phyloP scores from a whole-genome alignment of 2,797 vertebrate species.

The Fratercula arctica region DNA sequence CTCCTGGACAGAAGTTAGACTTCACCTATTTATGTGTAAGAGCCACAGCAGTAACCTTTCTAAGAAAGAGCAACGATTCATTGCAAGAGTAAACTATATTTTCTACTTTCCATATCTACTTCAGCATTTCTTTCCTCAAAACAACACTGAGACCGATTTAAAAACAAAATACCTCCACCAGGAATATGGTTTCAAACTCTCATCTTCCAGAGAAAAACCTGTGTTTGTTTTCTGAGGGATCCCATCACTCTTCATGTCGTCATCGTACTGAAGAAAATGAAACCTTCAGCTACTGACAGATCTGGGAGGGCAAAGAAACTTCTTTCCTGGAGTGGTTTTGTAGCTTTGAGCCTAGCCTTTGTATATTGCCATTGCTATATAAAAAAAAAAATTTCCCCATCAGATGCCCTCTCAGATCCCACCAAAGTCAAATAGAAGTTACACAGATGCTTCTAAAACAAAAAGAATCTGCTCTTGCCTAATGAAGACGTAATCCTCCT shows the following conservation, averaged over 20 bases:
- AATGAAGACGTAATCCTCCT: not conserved
- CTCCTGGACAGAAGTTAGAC: not conserved
- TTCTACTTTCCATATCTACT: not conserved
- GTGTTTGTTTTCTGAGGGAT: not conserved
- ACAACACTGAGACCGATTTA: not conserved
- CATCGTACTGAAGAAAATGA: not conserved
- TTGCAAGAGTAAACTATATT: not conserved
- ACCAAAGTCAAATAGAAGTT: not conserved
- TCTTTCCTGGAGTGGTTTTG: accelerated
- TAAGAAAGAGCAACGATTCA: not conserved
- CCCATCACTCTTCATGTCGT: not conserved
- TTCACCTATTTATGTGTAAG: not conserved
- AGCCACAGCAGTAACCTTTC: not conserved
- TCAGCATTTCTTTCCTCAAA: not conserved
- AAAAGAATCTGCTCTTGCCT: not conserved
- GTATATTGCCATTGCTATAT: not conserved
- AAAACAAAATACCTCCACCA: not conserved
- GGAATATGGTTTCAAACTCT: not conserved
- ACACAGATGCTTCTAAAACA: not conserved
- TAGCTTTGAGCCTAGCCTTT: not conserved
- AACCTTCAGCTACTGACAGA: slow-evolving; percentile 7
- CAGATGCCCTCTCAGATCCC: accelerated
- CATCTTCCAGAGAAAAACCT: not conserved
- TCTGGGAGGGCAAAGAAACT: not conserved
- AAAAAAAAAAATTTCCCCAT: not conserved